Base-by-base conservation (phyloP, 1,140 invertebrate species). In the Cyclargus thomasi region DNA sequence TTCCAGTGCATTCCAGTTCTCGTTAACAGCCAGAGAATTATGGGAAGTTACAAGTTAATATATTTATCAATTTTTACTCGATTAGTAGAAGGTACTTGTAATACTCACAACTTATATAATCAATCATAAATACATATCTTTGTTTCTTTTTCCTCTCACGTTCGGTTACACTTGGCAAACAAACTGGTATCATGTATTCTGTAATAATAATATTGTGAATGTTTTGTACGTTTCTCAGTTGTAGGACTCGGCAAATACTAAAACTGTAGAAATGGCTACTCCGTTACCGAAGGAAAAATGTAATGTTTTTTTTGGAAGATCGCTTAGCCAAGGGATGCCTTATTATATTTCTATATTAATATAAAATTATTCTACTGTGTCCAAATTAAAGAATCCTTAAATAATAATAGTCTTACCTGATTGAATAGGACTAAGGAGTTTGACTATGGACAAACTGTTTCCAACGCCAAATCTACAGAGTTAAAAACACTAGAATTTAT, bases 171-270 rank as follows among this genome's bases (percentile, higher is more conserved):
- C 76, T 69, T 6, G 85, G 85, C 53, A 88, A 72, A 65, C 84
- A 88, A 63, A 86, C 73, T 59, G 85, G 85, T 20, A 83, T 64
- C 77, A 84, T 81, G 69, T 88, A 88, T 55, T 75, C 85, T 88
- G 70, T 69, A 81, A 83, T 53, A 39, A 39, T 39, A 47, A 47
- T 47, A 47, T 47, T 47, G 10, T 47, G 14, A 47, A 47, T 16
- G 8, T 47, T 47, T 47, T 47, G 39, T 47, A 47, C 39, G 39
- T 47, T 47, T 47, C 39, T 47, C 39, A 17, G 22, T 69, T 55
- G 64, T 59, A 65, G 39, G 10, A 16, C 8, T 47, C 14, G 39
- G 36, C 36, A 64, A 59, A 18, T 17, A 22, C n/a, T 16, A 18
- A 18, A 21, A 62, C 29, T 29, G 8, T 29, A 3, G 29, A 29